A percentile compares a stretch with the other conserved stretches of the same genome.
Conservation (phyloP, 2,113 vertebrate species). For the Callorhinus ursinus region DNA sequence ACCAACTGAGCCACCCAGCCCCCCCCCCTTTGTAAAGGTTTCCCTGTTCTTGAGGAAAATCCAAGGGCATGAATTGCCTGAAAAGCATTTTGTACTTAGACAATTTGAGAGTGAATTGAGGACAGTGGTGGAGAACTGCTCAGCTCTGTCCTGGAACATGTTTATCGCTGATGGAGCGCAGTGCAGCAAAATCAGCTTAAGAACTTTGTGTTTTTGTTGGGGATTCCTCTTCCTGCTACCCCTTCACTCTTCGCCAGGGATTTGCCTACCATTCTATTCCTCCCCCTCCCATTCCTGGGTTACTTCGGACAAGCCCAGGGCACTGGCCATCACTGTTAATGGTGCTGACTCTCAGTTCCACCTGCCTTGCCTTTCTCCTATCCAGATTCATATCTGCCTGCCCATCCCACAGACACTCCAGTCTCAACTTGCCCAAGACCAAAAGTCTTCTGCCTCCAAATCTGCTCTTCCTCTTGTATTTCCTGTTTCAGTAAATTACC, state of each 20-base stretch:
- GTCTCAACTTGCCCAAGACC: background rate
- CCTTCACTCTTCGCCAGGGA: background rate
- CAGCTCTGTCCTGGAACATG: background rate
- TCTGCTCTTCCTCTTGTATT: background rate
- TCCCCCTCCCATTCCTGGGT: background rate
- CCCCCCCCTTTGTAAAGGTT: background rate
- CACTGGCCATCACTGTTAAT: background rate
- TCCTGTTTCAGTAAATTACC: slow-evolving; percentile 10
- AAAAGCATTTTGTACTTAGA: slow-evolving; percentile 16
- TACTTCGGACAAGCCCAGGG: background rate
- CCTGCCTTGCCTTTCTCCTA: slow-evolving; percentile 3
- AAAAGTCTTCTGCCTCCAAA: slow-evolving; percentile 29
- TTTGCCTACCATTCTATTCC: background rate
- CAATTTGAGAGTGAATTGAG: background rate
- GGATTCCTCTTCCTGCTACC: background rate
- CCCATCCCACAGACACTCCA: background rate
- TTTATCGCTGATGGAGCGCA: background rate
- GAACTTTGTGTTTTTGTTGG: background rate
- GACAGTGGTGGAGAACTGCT: background rate
- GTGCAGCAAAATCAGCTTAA: background rate
- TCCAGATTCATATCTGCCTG: background rate
- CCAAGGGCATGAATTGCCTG: background rate
- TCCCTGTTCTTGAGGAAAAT: slow-evolving; percentile 9
- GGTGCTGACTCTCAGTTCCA: background rate
- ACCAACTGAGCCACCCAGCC: background rate